Evolutionary conservation across 2,888 invertebrate species (phyloP).

Genomic region (Matsumyia berberina): DNA sequence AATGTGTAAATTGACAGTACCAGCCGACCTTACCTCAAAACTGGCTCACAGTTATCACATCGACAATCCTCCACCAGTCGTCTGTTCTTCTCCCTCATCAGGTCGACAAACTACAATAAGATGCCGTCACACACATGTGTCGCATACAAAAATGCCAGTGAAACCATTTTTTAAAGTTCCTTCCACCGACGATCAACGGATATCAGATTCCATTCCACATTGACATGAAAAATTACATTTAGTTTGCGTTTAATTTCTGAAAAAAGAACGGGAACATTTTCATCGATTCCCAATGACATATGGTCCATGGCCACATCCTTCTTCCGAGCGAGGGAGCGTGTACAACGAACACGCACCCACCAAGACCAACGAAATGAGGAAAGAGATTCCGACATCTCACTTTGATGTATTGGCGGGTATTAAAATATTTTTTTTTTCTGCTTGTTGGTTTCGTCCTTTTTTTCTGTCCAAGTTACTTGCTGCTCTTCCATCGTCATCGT

Average conservation of each 20-base stretch:
- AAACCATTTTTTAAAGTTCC: slow-evolving; percentile 5
- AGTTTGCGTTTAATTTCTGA: slow-evolving; percentile 55
- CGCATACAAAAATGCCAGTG: background rate
- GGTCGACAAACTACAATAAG: background rate
- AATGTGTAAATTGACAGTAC: background rate
- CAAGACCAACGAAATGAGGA: slow-evolving; percentile 27
- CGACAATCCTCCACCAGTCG: background rate
- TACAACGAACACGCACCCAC: slow-evolving; percentile 17
- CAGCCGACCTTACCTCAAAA: too few relatives aligned
- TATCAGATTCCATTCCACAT: slow-evolving; percentile 49
- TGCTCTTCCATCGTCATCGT: slow-evolving; percentile 16
- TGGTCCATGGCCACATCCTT: slow-evolving; percentile 51
- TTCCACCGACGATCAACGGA: slow-evolving; percentile 18
- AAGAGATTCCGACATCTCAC: slow-evolving; percentile 56
- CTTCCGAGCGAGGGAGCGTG: background rate
- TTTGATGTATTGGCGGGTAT: slow-evolving; percentile 72
- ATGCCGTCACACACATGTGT: background rate
- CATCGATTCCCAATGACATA: slow-evolving; percentile 69
- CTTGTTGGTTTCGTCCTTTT: slow-evolving; percentile 59
- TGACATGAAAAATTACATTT: slow-evolving; percentile 71
- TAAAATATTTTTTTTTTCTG: slow-evolving; percentile 8
- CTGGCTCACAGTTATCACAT: slow-evolving; percentile 3
- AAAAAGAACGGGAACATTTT: slow-evolving; percentile 30
- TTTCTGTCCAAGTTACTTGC: slow-evolving; percentile 7
- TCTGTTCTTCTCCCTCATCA: background rate